A percentile compares a stretch with the other conserved stretches of the same genome.
Conservation (phyloP, 64 coral and sea anemone species). For the Orbicella faveolata region DNA sequence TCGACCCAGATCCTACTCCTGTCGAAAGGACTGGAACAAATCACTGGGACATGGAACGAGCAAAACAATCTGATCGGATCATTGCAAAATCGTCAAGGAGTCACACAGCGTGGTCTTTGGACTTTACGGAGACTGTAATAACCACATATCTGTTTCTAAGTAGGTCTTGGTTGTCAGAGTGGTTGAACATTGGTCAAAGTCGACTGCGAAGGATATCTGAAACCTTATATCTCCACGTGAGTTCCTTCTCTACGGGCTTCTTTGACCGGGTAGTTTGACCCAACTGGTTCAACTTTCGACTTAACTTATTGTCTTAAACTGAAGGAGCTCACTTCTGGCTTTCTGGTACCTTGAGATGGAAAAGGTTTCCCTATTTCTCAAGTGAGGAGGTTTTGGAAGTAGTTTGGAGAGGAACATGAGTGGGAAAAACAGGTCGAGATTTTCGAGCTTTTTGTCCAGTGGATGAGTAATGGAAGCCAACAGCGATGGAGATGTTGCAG, state of each 20-base stretch:
- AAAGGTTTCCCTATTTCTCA: background rate
- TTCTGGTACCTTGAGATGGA: background rate
- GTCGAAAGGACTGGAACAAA: background rate
- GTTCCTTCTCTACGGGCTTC: background rate
- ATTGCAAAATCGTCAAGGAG: slow-evolving; percentile 7
- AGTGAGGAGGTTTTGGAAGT: background rate
- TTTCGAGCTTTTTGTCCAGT: slow-evolving; percentile 18
- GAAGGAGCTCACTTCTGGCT: background rate
- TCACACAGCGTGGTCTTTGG: slow-evolving; percentile 1
- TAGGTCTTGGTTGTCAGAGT: background rate
- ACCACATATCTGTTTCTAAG: background rate
- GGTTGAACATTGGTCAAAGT: background rate
- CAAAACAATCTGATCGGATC: background rate
- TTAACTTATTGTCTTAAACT: background rate
- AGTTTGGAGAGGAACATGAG: background rate
- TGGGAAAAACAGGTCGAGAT: background rate
- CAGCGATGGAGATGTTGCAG: slow-evolving; percentile 63
- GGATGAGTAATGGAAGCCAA: slow-evolving; percentile 57
- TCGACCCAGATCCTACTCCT: background rate
- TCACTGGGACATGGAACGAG: background rate
- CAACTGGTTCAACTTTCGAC: too few relatives aligned
- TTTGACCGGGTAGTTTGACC: background rate
- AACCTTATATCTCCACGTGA: background rate
- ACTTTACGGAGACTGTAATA: background rate
- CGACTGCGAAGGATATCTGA: slow-evolving; percentile 6